Evolutionary conservation across 1,140 invertebrate genomes (phyloP).

Genomic region (Drosophila jambulina): DNA sequence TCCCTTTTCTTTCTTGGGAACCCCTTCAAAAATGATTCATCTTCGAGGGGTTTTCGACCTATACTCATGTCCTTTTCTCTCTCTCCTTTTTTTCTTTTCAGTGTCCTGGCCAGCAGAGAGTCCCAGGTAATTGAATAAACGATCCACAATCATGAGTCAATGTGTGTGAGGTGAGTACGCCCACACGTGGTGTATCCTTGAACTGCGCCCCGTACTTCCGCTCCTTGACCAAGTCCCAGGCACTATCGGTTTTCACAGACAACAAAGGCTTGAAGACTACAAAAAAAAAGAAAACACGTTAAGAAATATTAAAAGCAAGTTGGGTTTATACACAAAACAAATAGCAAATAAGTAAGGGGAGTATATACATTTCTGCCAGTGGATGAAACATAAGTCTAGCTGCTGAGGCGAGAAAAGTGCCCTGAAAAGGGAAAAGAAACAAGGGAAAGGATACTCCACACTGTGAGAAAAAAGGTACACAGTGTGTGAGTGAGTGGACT

Average conservation of each 20-base stretch:
- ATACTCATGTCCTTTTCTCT: neutral
- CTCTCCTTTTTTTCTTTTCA: constrained; percentile 5
- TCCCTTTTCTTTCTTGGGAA: neutral
- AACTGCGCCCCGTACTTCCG: neutral
- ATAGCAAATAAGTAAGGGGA: neutral
- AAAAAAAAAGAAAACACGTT: neutral
- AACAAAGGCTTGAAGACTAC: constrained; percentile 2
- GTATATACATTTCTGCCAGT: neutral
- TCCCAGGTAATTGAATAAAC: constrained; percentile 56
- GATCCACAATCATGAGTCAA: constrained; percentile 51
- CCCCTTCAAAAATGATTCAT: constrained; percentile 14
- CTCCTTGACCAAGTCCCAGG: constrained; percentile 24
- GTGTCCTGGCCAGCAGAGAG: constrained; percentile 15
- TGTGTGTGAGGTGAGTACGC: constrained; percentile 35
- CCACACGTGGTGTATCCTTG: neutral
- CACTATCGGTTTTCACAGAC: constrained; percentile 43
- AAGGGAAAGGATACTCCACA: constrained; percentile 30
- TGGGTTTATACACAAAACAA: neutral
- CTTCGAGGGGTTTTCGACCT: constrained; percentile 1
- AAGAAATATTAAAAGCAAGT: neutral
- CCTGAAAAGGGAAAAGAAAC: constrained; percentile 50
- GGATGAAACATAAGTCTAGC: neutral
- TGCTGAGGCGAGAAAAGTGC: constrained; percentile 33
- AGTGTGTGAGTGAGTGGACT: constrained; percentile 44
- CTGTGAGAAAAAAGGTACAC: constrained; percentile 6